phyloP scores from a whole-genome alignment of 2,113 vertebrate genomes.

The Pachypanchax playfairii region DNA sequence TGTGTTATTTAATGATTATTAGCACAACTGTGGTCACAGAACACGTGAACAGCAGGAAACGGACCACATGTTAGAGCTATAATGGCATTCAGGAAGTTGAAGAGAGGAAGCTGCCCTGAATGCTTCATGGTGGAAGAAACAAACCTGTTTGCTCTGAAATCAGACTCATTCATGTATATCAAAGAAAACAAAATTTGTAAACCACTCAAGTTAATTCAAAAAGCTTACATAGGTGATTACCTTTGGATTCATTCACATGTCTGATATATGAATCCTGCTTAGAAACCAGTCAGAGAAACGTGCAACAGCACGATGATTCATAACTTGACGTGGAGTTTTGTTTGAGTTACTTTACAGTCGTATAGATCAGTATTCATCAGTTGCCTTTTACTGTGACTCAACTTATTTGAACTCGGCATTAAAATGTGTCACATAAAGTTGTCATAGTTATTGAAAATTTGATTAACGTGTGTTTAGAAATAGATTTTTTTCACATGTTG shows the following conservation, averaged over 20 bases:
- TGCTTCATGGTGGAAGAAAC: slow-evolving; percentile 54
- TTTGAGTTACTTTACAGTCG: not conserved
- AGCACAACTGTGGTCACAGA: slow-evolving; percentile 7
- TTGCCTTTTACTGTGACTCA: not conserved
- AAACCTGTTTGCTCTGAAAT: slow-evolving; percentile 27
- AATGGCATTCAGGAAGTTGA: slow-evolving; percentile 72
- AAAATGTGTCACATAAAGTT: too few relatives aligned
- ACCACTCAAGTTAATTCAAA: not conserved
- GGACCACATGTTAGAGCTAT: slow-evolving; percentile 61
- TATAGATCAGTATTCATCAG: slow-evolving; percentile 8
- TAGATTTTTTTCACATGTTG: too few relatives aligned
- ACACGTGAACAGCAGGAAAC: slow-evolving; percentile 67
- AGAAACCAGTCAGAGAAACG: not conserved
- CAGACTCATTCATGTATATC: slow-evolving; percentile 16
- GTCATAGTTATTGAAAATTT: too few relatives aligned
- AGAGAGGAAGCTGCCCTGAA: slow-evolving; percentile 73
- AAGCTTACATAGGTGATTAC: not conserved
- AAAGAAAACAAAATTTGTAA: too few relatives aligned
- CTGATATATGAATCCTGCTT: slow-evolving; percentile 7
- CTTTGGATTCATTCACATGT: not conserved
- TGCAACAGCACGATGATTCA: slow-evolving; percentile 9
- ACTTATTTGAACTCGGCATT: not conserved
- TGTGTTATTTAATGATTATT: not conserved
- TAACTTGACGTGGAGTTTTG: slow-evolving; percentile 17
- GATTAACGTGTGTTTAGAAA: too few relatives aligned